A percentile compares a stretch with the other conserved stretches of the same genome.
phyloP scores from a whole-genome alignment of 2,797 vertebrate genomes.

The Erethizon dorsatum region DNA sequence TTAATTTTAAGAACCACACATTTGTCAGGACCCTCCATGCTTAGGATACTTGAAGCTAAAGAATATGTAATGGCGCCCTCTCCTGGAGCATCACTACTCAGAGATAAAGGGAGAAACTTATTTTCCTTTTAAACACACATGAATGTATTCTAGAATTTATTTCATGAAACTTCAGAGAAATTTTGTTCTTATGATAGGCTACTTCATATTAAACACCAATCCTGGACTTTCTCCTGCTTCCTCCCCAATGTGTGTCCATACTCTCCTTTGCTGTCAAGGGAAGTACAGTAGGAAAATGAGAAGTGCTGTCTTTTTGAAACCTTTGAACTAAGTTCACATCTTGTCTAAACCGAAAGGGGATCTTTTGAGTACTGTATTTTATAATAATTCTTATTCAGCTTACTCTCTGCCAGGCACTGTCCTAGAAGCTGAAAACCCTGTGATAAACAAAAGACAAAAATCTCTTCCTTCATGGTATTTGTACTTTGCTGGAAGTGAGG shows the following conservation, averaged over 20 bases:
- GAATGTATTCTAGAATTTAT: background rate
- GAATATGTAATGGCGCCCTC: background rate
- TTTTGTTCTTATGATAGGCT: constrained; percentile 6
- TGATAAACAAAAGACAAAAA: constrained; percentile 39
- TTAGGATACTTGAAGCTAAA: background rate
- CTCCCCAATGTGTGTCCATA: background rate
- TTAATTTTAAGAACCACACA: constrained; percentile 43
- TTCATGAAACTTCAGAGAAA: constrained; percentile 42
- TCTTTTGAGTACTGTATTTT: constrained; percentile 20
- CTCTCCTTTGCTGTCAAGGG: constrained; percentile 36
- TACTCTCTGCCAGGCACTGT: background rate
- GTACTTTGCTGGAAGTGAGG: background rate
- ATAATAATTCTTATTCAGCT: background rate
- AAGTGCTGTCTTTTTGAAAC: constrained; percentile 27
- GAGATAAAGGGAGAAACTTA: background rate
- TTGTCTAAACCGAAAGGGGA: background rate
- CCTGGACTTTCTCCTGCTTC: background rate
- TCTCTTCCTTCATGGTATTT: background rate
- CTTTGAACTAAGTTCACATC: constrained; percentile 16
- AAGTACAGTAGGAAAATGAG: background rate
- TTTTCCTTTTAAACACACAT: constrained; percentile 20
- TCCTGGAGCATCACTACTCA: constrained; percentile 8
- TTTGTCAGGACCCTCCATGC: background rate
- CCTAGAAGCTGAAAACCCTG: background rate
- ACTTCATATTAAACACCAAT: background rate